phyloP scores from a whole-genome alignment of 1,140 invertebrate species.

The Periplaneta americana region DNA sequence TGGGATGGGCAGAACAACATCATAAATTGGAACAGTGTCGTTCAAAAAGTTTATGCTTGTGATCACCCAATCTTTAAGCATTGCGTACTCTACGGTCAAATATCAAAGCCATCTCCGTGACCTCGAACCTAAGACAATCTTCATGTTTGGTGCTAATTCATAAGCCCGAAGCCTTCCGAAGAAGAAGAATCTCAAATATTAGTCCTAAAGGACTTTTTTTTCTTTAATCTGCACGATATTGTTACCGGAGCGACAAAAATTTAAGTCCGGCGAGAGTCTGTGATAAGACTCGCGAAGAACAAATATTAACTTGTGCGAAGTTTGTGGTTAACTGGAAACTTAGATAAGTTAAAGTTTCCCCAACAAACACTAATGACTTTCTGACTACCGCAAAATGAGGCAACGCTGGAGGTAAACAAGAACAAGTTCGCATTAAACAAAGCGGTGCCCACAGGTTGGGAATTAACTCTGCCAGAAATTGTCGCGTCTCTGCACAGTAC shows the following conservation, averaged over 20 bases:
- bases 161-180: too few relatives aligned
- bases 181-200: too few relatives aligned
- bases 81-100: too few relatives aligned
- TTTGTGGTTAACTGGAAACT: background rate
- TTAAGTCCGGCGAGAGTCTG: background rate
- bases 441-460: background rate
- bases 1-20: too few relatives aligned
- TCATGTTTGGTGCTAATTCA: too few relatives aligned
- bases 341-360: background rate
- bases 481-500: background rate
- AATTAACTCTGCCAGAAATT: background rate
- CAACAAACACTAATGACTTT: background rate
- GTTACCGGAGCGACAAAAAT: background rate
- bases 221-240: background rate
- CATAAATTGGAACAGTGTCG: too few relatives aligned
- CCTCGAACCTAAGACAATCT: too few relatives aligned
- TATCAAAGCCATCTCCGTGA: too few relatives aligned
- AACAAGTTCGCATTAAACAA: background rate
- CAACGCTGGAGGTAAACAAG: background rate
- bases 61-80: too few relatives aligned
- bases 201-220: background rate
- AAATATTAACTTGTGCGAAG: background rate
- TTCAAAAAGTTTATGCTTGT: too few relatives aligned
- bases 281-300: background rate
- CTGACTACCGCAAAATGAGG: background rate